Evolutionary conservation across 2,888 invertebrate genomes (phyloP), one percentile per base, ranked within the genome.

Genomic region (Caenorhabditis macrosperma): DNA sequence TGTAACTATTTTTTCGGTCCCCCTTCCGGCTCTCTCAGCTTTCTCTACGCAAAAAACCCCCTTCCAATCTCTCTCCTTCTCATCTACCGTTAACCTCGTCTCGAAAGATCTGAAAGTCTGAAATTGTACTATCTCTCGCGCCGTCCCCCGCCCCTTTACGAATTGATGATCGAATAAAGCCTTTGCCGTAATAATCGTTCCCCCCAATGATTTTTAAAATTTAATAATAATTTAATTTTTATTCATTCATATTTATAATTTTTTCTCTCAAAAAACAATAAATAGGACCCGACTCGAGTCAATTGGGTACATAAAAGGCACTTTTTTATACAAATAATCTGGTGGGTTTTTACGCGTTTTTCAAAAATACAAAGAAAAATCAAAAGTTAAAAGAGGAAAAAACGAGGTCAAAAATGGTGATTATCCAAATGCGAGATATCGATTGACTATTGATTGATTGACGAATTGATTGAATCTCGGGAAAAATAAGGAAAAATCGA

Each of bases 271-370:
- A 44, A 63, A n/a, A n/a, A n/a, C n/a, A n/a, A 75, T 67, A 75
- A 67, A 75, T 66, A 50, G 44, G 75, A 59, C 67, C 66, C 72
- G 72, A 72, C 64, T 72, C 38, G 63, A 63, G 71, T 57, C 71
- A 55, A 46, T 28, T 22, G 46, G 55, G 41, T 22, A 44, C 30
- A 69, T 38, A 63, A 35, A 72, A 72, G 72, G 72, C 72, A 72
- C 72, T 44, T 55, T 72, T 72, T 64, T 72, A 64, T 72, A 72
- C 72, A 72, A 64, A 72, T 72, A 72, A 59, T 33, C 2, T 12
- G 20, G 55, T 24, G 41, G 33, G 26, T 9, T 30, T 41, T 63
- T 63, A 72, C 71, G 71, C 71, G 72, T 72, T 72, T 64, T 72
- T 46, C 22, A 26, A 52, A 33, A 41, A 9, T 41, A 33, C 28